Percentiles rank a stretch among this genome's conserved stretches.
phyloP scores from a whole-genome alignment of 2,797 vertebrate genomes.

The Anguilla anguilla region DNA sequence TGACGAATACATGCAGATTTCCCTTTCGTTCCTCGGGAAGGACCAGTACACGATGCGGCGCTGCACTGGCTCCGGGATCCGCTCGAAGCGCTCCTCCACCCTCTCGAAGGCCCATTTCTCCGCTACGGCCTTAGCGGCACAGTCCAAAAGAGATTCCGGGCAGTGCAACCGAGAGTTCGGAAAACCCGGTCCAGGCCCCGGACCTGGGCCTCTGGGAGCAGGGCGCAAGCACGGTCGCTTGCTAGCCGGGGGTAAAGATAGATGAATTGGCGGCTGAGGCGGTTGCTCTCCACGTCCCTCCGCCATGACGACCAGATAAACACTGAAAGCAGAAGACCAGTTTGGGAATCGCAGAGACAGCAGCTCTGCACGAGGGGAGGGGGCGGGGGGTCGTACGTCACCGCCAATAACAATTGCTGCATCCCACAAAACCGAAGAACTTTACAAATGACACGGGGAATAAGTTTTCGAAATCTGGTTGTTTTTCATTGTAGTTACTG shows the following conservation, averaged over 20 bases:
- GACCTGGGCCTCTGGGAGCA: slow-evolving; percentile 78
- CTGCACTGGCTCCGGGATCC: slow-evolving; percentile 96
- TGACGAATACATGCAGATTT: slow-evolving; percentile 98
- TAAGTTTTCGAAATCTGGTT: neutral
- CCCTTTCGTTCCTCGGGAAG: slow-evolving; percentile 93
- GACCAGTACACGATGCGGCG: slow-evolving; percentile 98
- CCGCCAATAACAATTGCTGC: slow-evolving; percentile 69
- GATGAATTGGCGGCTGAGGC: slow-evolving; percentile 74
- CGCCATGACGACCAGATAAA: slow-evolving; percentile 87
- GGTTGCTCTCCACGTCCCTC: slow-evolving; percentile 90
- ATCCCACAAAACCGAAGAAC: slow-evolving; percentile 23
- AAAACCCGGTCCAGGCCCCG: slow-evolving; percentile 75
- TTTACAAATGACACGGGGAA: neutral
- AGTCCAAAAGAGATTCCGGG: slow-evolving; percentile 92
- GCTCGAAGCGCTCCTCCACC: slow-evolving; percentile 95
- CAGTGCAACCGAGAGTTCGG: slow-evolving; percentile 73
- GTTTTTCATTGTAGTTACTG: neutral
- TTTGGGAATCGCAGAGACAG: slow-evolving; percentile 59
- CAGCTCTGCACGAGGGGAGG: slow-evolving; percentile 45
- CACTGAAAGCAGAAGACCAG: slow-evolving; percentile 69
- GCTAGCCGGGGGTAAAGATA: slow-evolving; percentile 75
- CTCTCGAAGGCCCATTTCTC: slow-evolving; percentile 97
- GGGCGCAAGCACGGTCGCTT: slow-evolving; percentile 88
- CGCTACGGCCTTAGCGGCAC: slow-evolving; percentile 92
- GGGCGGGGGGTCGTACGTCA: slow-evolving; percentile 62